phyloP scores from a whole-genome alignment of 2,888 invertebrate species.

The Spisula subtruncata region DNA sequence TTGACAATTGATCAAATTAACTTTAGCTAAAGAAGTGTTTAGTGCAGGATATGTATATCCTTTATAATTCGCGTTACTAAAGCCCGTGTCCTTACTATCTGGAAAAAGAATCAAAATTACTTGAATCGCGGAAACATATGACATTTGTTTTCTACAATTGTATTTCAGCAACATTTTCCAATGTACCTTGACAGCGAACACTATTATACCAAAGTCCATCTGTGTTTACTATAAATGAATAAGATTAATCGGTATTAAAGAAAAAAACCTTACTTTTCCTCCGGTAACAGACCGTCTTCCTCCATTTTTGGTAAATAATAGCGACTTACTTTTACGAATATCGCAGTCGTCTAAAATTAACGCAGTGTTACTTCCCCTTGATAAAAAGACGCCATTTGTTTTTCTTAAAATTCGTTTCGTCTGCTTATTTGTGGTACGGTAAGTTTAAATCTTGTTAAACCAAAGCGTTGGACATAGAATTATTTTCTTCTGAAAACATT shows the following conservation, averaged over 20 bases:
- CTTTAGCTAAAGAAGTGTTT: no score
- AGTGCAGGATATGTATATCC: no score
- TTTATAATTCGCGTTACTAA: no score
- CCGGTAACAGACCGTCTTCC: background rate
- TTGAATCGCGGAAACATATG: background rate
- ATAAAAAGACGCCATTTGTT: background rate
- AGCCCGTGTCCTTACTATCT: no score
- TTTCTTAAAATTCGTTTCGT: background rate
- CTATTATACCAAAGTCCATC: background rate
- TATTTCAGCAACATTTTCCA: background rate
- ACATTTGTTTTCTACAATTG: background rate
- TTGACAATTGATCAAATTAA: no score
- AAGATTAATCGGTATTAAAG: background rate
- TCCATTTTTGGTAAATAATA: background rate
- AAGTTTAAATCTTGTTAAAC: background rate
- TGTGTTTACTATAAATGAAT: background rate
- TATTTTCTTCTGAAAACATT: no score
- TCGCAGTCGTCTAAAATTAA: background rate
- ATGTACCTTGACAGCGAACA: background rate
- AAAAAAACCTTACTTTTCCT: background rate
- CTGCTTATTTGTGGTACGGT: background rate
- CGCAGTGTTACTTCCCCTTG: background rate
- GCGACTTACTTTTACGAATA: background rate
- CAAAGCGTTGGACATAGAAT: no score
- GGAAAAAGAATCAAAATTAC: no score